Percentiles rank a stretch among this genome's conserved stretches.
Conservation (phyloP, 2,888 invertebrate species). For the Unio delphinus region DNA sequence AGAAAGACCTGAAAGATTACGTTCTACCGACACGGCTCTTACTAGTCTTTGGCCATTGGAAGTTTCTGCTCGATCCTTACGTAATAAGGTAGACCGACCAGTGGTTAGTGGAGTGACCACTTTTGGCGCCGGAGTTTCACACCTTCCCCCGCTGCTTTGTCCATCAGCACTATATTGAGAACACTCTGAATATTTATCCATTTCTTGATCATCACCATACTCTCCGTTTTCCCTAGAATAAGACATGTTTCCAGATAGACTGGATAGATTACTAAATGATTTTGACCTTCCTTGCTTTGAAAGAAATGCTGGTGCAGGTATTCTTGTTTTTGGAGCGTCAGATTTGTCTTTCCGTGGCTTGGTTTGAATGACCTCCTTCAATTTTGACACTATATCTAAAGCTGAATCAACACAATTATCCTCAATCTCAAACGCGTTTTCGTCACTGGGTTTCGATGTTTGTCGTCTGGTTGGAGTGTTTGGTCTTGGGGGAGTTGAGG, state of each 20-base stretch:
- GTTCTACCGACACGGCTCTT: conserved; percentile 43
- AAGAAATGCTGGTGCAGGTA: conserved; percentile 53
- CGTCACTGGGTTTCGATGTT: conserved; percentile 21
- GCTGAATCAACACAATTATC: conserved; percentile 11
- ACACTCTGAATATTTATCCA: conserved; percentile 29
- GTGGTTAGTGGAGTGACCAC: conserved; percentile 60
- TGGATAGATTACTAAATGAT: conserved; percentile 44
- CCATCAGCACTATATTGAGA: conserved; percentile 12
- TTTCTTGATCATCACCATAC: conserved; percentile 14
- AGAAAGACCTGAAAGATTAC: conserved; percentile 31
- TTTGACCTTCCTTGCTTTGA: conserved; percentile 40
- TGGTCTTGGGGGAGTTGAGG: conserved; percentile 34
- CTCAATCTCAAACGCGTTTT: conserved; percentile 14
- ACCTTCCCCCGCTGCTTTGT: conserved; percentile 21
- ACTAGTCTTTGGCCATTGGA: conserved; percentile 16
- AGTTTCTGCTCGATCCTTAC: conserved; percentile 22
- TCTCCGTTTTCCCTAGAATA: conserved; percentile 14
- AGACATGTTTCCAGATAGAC: conserved; percentile 9
- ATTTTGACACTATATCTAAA: conserved; percentile 42
- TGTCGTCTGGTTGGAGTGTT: conserved; percentile 26
- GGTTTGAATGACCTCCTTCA: conserved; percentile 57
- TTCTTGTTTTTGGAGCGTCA: conserved; percentile 41
- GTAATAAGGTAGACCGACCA: conserved; percentile 55
- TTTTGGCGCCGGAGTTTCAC: conserved; percentile 54
- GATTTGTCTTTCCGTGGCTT: conserved; percentile 53